These are phyloP conservation scores for Tenthredo distinguenda DNA, from an alignment of 2,888 invertebrate species.

Conservation along the genomic window DNA sequence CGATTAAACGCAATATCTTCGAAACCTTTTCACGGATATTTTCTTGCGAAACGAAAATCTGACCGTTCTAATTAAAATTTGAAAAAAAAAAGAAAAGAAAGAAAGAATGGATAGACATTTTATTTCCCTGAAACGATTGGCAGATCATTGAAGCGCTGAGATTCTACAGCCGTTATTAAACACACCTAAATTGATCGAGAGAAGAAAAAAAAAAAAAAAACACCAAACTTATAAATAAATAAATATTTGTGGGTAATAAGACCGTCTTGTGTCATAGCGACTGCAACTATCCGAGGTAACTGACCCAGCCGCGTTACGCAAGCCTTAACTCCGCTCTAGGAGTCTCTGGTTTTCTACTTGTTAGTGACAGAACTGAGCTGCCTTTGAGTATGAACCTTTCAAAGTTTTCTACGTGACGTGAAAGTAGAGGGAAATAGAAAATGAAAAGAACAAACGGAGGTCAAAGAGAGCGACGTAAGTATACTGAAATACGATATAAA, in stretches of 20 bases:
- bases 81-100: not conserved
- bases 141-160: not conserved
- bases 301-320: slow-evolving; percentile 66
- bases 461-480: not conserved
- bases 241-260: slow-evolving; percentile 27
- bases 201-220: not conserved
- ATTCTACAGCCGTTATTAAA: not conserved
- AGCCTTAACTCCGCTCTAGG: slow-evolving; percentile 61
- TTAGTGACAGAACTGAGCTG: slow-evolving; percentile 33
- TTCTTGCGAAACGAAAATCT: not conserved
- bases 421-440: not conserved
- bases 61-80: not conserved
- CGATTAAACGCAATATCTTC: slow-evolving; percentile 38
- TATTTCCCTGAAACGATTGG: not conserved
- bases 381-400: slow-evolving; percentile 11
- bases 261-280: slow-evolving; percentile 44
- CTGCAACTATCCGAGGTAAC: slow-evolving; percentile 66
- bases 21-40: slow-evolving; percentile 10
- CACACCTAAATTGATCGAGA: not conserved
- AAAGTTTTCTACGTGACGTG: not conserved
- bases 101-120: not conserved
- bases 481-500: not conserved
- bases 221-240: not conserved
- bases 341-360: slow-evolving; percentile 42
- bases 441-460: not conserved